Conservation (phyloP, 2,888 invertebrate species). For the Boloria selene region DNA sequence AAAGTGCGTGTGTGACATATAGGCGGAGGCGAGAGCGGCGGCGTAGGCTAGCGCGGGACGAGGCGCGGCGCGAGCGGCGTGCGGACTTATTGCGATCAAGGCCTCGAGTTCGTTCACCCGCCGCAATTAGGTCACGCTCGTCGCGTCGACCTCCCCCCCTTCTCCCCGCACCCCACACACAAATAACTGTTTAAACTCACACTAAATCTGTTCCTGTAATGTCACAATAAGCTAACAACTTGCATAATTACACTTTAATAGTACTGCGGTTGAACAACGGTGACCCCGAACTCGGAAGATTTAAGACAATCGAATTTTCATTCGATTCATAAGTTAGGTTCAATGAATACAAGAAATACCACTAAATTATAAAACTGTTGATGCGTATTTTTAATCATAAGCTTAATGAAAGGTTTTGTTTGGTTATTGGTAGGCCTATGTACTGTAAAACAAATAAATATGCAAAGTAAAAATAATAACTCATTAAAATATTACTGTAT, state of each 20-base stretch:
- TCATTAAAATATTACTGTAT: too few relatives aligned
- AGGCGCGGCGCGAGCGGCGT: conserved; percentile 34
- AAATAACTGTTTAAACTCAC: conserved; percentile 69
- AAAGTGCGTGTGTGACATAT: conserved; percentile 44
- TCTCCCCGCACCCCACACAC: conserved; percentile 62
- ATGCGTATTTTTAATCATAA: too few relatives aligned
- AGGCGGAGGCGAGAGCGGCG: conserved; percentile 43
- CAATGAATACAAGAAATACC: too few relatives aligned
- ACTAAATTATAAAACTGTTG: too few relatives aligned
- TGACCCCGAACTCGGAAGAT: conserved; percentile 29
- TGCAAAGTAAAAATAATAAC: too few relatives aligned
- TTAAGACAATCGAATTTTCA: neutral
- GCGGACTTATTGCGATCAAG: conserved; percentile 77
- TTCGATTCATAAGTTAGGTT: neutral
- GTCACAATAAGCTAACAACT: conserved; percentile 55
- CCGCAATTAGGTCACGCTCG: conserved; percentile 76
- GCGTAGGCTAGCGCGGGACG: conserved; percentile 32
- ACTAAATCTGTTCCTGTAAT: conserved; percentile 75
- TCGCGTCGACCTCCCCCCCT: conserved; percentile 46
- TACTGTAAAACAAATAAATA: too few relatives aligned
- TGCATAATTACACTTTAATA: conserved; percentile 40
- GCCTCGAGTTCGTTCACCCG: conserved; percentile 80
- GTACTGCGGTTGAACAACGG: conserved; percentile 18
- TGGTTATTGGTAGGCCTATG: too few relatives aligned
- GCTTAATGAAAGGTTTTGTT: too few relatives aligned